Evolutionary conservation across 1,140 invertebrate species (phyloP).

Genomic region (Dendrolimus kikuchii): DNA sequence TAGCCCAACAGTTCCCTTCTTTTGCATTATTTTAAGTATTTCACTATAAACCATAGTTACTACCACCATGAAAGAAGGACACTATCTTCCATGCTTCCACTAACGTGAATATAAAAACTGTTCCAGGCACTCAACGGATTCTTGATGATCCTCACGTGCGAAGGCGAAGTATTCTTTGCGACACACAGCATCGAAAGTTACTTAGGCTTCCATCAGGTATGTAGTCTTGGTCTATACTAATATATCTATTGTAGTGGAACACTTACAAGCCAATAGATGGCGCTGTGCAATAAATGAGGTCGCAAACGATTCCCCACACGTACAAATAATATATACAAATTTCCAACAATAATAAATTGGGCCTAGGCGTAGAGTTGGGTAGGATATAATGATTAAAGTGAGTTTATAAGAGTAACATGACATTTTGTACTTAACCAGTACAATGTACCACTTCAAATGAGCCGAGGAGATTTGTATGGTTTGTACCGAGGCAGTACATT

Average conservation of each 20-base stretch:
- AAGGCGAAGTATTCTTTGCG: constrained; percentile 99
- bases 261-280: neutral
- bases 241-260: neutral
- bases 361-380: no score
- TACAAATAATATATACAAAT: neutral
- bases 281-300: no score
- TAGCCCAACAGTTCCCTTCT: no score
- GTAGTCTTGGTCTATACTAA: constrained; percentile 8
- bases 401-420: no score
- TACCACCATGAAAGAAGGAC: neutral
- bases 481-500: no score
- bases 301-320: neutral
- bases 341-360: neutral
- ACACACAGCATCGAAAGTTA: constrained; percentile 99
- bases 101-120: neutral
- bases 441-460: no score
- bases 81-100: neutral
- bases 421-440: no score
- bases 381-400: no score
- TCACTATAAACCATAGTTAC: no score
- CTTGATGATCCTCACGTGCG: constrained; percentile 97
- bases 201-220: constrained; percentile 99
- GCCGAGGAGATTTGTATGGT: no score
- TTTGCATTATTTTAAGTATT: no score
- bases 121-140: constrained; percentile 98